phyloP scores from a whole-genome alignment of 2,888 invertebrate genomes.

The Molorchus minor region DNA sequence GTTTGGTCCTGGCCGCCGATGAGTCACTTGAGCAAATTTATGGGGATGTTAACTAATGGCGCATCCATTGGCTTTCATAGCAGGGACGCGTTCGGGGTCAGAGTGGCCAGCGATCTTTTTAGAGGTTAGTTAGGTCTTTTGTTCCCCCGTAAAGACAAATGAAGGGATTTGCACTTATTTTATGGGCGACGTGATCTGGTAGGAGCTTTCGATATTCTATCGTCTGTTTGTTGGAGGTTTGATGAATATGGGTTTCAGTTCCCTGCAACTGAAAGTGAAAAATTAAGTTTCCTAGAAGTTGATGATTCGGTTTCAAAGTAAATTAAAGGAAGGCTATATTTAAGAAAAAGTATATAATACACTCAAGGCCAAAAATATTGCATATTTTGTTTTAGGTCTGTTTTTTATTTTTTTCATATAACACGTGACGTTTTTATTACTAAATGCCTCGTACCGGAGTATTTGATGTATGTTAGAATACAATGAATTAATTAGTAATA shows the following conservation, averaged over 20 bases:
- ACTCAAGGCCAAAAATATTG: too few relatives aligned
- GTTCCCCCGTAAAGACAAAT: conserved; percentile 61
- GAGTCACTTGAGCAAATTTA: conserved; percentile 44
- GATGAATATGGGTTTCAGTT: conserved; percentile 7
- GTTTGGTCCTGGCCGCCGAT: conserved; percentile 32
- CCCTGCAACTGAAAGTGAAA: conserved; percentile 3
- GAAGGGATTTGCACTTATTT: conserved; percentile 61
- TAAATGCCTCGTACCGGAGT: too few relatives aligned
- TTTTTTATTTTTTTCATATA: too few relatives aligned
- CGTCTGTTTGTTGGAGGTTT: conserved; percentile 13
- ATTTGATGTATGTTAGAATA: too few relatives aligned
- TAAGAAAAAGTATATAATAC: too few relatives aligned
- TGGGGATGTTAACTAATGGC: conserved; percentile 46
- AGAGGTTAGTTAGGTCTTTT: conserved; percentile 60
- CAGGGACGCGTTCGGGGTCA: conserved; percentile 39
- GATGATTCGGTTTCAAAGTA: too few relatives aligned
- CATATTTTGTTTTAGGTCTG: too few relatives aligned
- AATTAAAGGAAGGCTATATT: too few relatives aligned
- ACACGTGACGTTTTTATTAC: too few relatives aligned
- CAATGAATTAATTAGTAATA: too few relatives aligned
- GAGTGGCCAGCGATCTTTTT: conserved; percentile 44
- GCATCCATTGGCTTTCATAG: conserved; percentile 50
- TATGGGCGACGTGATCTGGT: conserved; percentile 53
- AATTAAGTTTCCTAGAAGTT: not conserved
- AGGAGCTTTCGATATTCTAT: conserved; percentile 24